A percentile compares a stretch with the other conserved stretches of the same genome.
phyloP scores from a whole-genome alignment of 2,888 invertebrate genomes.

The Parnassius orleans region DNA sequence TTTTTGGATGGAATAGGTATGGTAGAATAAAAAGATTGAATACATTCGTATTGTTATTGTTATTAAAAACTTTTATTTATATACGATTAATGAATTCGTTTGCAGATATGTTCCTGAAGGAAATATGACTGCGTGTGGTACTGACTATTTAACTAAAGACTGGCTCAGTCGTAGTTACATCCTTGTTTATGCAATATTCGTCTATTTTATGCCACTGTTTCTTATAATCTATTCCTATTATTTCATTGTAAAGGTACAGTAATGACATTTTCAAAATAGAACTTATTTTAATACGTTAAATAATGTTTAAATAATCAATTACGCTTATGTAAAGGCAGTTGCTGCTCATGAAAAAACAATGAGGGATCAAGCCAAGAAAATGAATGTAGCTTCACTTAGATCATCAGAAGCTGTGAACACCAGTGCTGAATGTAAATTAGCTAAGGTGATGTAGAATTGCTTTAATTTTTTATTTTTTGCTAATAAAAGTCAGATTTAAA shows the following conservation, averaged over 20 bases:
- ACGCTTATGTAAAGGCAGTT: conserved; percentile 81
- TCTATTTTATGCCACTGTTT: conserved; percentile 88
- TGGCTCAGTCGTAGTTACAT: conserved; percentile 90
- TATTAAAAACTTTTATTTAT: too few relatives aligned
- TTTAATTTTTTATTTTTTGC: not conserved
- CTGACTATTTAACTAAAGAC: conserved; percentile 89
- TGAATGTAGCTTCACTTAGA: conserved; percentile 94
- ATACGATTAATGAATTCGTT: conserved; percentile 1
- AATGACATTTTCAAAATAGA: too few relatives aligned
- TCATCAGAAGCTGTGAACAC: conserved; percentile 88
- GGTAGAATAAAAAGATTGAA: too few relatives aligned
- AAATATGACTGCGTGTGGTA: conserved; percentile 71
- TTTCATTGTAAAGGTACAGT: conserved; percentile 88
- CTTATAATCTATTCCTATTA: conserved; percentile 93
- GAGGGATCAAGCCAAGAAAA: conserved; percentile 95
- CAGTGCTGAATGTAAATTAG: conserved; percentile 92
- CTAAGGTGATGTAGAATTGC: conserved; percentile 79
- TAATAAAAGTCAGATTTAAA: too few relatives aligned
- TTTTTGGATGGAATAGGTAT: conserved; percentile 93
- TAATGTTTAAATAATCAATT: too few relatives aligned
- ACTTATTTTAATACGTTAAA: too few relatives aligned
- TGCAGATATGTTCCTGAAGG: conserved; percentile 94
- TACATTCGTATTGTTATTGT: too few relatives aligned
- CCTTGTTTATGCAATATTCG: conserved; percentile 88
- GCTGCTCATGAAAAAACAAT: conserved; percentile 91